Conservation (phyloP, 1,140 invertebrate species). For the Monomorium pharaonis region DNA sequence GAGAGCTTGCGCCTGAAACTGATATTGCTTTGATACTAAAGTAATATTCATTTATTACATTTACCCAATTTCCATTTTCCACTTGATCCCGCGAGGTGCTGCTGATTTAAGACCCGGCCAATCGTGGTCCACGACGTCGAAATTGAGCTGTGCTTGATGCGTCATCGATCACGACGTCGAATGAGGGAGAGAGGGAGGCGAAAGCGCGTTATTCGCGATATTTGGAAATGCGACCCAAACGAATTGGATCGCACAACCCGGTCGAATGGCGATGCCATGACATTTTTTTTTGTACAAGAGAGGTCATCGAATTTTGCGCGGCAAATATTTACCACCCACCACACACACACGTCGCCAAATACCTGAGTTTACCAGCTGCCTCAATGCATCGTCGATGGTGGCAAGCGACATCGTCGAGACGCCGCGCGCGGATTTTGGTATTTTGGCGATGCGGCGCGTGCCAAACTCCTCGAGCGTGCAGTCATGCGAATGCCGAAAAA, state of each 20-base stretch:
- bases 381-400: neutral
- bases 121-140: neutral
- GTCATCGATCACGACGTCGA: conserved; percentile 22
- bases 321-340: conserved; percentile 36
- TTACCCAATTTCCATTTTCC: conserved; percentile 5
- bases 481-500: neutral
- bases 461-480: neutral
- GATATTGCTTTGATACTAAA: neutral
- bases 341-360: neutral
- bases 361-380: neutral
- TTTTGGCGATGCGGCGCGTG: conserved; percentile 10
- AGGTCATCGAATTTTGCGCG: conserved; percentile 25
- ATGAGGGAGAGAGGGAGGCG: neutral
- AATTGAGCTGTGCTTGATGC: conserved; percentile 17
- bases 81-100: neutral
- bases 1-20: too few species aligned
- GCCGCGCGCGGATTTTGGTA: conserved; percentile 15
- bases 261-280: neutral
- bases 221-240: conserved; percentile 19
- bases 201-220: conserved; percentile 34
- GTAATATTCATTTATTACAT: neutral
- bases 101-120: neutral
- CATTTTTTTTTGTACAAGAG: conserved; percentile 9
- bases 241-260: neutral
- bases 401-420: conserved; percentile 35